These are phyloP conservation scores for Poecilia gillii DNA, from an alignment of 2,797 vertebrate species.

Conservation along the genomic window DNA sequence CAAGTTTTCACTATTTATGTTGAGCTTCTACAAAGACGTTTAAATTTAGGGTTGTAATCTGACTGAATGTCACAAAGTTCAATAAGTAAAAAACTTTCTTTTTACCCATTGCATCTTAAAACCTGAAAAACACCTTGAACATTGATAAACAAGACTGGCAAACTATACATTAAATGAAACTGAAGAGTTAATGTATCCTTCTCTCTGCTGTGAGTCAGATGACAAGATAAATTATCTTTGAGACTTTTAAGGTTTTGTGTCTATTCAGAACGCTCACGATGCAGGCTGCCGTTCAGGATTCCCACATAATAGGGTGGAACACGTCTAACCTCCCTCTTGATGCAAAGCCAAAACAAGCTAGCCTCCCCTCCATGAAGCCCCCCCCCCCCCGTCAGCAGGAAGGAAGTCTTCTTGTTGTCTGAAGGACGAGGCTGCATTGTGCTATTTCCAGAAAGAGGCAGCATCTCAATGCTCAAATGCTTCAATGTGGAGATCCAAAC, in stretches of 20 bases:
- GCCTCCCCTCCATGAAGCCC: slow-evolving; percentile 35
- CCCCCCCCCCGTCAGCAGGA: slow-evolving; percentile 58
- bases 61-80: not conserved
- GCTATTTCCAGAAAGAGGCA: slow-evolving; percentile 48
- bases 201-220: slow-evolving; percentile 16
- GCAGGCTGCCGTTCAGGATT: slow-evolving; percentile 41
- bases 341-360: slow-evolving; percentile 63
- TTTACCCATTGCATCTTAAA: not conserved
- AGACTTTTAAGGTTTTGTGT: not conserved
- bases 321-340: slow-evolving; percentile 26
- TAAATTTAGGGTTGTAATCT: not conserved
- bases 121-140: slow-evolving; percentile 1
- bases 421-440: slow-evolving; percentile 54
- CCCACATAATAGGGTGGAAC: slow-evolving; percentile 61
- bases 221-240: not conserved
- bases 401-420: slow-evolving; percentile 73
- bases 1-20: not conserved
- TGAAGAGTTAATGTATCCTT: not conserved
- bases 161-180: slow-evolving; percentile 1
- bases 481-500: slow-evolving; percentile 12
- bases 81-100: not conserved
- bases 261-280: not conserved
- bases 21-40: not conserved
- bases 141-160: not conserved
- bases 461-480: slow-evolving; percentile 34